Conservation (phyloP, 2,797 vertebrate genomes). For the Triplophysa yarkandensis region DNA sequence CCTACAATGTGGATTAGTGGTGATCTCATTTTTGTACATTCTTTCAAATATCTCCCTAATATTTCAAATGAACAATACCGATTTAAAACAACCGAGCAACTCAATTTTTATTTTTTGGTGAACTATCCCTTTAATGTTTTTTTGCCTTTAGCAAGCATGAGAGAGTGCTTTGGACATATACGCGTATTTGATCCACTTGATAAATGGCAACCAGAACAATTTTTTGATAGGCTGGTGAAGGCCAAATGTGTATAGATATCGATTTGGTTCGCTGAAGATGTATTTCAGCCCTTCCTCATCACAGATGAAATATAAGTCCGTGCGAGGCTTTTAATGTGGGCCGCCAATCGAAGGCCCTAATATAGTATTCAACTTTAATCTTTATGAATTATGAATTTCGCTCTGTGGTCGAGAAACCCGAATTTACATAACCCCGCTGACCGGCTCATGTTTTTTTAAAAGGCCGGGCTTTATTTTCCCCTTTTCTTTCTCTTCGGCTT, state of each 20-base stretch:
- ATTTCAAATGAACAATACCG: no score
- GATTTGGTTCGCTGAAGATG: constrained; percentile 65
- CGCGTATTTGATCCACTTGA: constrained; percentile 49
- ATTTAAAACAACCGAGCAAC: no score
- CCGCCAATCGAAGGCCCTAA: constrained; percentile 64
- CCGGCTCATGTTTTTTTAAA: constrained; percentile 69
- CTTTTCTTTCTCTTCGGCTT: constrained; percentile 46
- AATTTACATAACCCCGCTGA: constrained; percentile 74
- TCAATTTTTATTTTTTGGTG: no score
- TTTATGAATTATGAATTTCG: constrained; percentile 77
- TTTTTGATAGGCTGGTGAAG: constrained; percentile 36
- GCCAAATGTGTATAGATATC: constrained; percentile 65
- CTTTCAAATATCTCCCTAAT: no score
- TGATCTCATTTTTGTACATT: no score
- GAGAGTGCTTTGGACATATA: constrained; percentile 5
- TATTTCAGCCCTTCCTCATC: constrained; percentile 64
- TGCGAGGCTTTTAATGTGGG: constrained; percentile 55
- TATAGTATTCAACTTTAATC: constrained; percentile 72
- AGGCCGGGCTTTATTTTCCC: constrained; percentile 45
- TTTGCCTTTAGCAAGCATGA: not conserved
- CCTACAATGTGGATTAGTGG: no score
- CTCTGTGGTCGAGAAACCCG: constrained; percentile 52
- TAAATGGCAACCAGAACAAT: constrained; percentile 45
- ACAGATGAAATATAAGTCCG: constrained; percentile 59
- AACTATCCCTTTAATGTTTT: not conserved